These are phyloP conservation scores for Bostrychus sinensis DNA, from an alignment of 2,113 vertebrate genomes.

Conservation along the genomic window DNA sequence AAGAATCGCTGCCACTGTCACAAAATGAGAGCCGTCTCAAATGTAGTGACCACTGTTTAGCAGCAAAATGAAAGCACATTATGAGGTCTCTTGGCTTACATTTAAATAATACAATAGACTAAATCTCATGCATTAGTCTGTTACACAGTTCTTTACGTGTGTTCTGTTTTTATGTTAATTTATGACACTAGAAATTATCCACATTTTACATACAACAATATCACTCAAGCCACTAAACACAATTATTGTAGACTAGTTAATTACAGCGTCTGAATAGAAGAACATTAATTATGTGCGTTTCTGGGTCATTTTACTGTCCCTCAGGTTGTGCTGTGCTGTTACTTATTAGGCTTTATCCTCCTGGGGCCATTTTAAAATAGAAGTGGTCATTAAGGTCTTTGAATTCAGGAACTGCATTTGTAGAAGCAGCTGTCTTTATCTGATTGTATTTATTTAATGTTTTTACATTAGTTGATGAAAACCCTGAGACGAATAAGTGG, in stretches of 20 bases:
- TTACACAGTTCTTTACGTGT: background rate
- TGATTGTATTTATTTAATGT: slow-evolving; percentile 8
- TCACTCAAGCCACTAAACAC: background rate
- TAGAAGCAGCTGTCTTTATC: slow-evolving; percentile 11
- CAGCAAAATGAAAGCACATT: no score
- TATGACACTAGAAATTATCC: background rate
- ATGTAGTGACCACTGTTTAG: background rate
- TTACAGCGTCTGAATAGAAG: background rate
- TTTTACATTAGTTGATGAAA: slow-evolving; percentile 1
- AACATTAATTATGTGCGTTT: slow-evolving; percentile 12
- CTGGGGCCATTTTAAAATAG: slow-evolving; percentile 8
- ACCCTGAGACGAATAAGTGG: slow-evolving; percentile 2
- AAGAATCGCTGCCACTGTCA: no score
- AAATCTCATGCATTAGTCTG: background rate
- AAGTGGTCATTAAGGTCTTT: slow-evolving; percentile 10
- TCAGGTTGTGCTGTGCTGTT: slow-evolving; percentile 11
- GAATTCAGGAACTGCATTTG: slow-evolving; percentile 8
- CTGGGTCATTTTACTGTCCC: slow-evolving; percentile 14
- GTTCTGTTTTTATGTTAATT: background rate
- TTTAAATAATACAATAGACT: background rate
- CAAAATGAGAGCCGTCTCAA: no score
- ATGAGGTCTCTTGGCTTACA: no score
- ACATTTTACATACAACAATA: slow-evolving; percentile 3
- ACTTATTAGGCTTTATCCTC: slow-evolving; percentile 11
- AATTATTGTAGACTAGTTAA: background rate